Base-by-base conservation (phyloP, 2,888 invertebrate species). In the Drosophila paranaensis region DNA sequence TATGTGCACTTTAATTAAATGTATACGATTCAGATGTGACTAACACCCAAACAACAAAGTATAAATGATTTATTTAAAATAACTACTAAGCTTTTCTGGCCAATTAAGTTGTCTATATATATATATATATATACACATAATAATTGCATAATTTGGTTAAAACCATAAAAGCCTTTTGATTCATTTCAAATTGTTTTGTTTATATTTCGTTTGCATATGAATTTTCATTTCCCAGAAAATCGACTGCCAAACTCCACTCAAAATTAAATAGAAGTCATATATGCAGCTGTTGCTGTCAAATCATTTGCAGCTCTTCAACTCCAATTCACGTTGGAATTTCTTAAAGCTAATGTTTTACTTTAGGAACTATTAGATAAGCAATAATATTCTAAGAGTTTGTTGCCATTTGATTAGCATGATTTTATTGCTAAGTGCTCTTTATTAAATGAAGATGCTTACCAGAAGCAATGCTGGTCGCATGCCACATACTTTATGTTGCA, bases 401-500 rank as follows among this genome's bases (percentile, higher is more conserved):
- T 39, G 25, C 11, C 33, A 45, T 45, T 60, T 39, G 40, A 61
- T 57, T 40, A 54, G 13, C 14, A 14, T 20, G 30, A 4, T 42
- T 43, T 13, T 2, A 43, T 42, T 25, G n/a, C 14, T 16, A 50
- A 60, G 45, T 37, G 45, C 16, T 13, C 40, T 39, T 51, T 11
- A 65, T 37, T 64, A 40, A 70, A 64, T 60, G 48, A 0, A 35
- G 25, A 40, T n/a, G 46, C 14, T 70, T 30, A 48, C 40, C 57
- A 66, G 48, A 50, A 48, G 20, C 30, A 14, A 33, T 60, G 14
- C 54, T 33, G 33, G 48, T 51, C 58, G 65, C 61, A 50, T 60
- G 61, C 53, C 64, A 56, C 57, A 78, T 50, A 35, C 42, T 61
- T 61, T 48, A 73, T 64, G 58, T 27, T 54, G 67, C 72, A 60